Conservation (phyloP, 2,113 vertebrate species). For the Dasyornis broadbenti region DNA sequence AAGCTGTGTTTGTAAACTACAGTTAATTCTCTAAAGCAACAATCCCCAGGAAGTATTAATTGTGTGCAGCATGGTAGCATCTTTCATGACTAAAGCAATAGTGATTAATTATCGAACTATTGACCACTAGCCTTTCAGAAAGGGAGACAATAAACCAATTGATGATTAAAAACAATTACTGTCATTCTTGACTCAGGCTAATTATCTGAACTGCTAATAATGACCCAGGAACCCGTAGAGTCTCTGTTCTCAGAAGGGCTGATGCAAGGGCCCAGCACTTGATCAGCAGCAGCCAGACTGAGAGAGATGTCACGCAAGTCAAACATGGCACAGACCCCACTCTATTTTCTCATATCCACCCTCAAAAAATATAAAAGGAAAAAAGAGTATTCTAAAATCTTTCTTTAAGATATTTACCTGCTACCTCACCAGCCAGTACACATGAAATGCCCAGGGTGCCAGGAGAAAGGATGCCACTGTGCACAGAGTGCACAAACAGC, state of each 20-base stretch:
- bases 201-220: slow-evolving; percentile 26
- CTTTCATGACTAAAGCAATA: slow-evolving; percentile 10
- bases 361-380: not conserved
- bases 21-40: slow-evolving; percentile 28
- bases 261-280: not conserved
- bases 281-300: not conserved
- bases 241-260: not conserved
- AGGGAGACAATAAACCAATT: slow-evolving; percentile 38
- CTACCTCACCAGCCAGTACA: not conserved
- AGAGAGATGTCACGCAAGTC: not conserved
- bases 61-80: slow-evolving; percentile 1
- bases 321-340: not conserved
- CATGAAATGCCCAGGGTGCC: not conserved
- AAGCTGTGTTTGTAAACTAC: not conserved
- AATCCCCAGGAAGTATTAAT: slow-evolving; percentile 43
- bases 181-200: slow-evolving; percentile 1
- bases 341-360: not conserved
- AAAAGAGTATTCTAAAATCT: not conserved
- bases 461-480: not conserved
- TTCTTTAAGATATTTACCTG: not conserved
- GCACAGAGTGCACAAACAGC: not conserved
- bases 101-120: slow-evolving; percentile 37
- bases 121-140: slow-evolving; percentile 12
- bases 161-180: slow-evolving; percentile 58
- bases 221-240: not conserved